These are phyloP conservation scores for Pachypsylla venusta DNA, from an alignment of 1,140 invertebrate genomes.

Conservation along the genomic window DNA sequence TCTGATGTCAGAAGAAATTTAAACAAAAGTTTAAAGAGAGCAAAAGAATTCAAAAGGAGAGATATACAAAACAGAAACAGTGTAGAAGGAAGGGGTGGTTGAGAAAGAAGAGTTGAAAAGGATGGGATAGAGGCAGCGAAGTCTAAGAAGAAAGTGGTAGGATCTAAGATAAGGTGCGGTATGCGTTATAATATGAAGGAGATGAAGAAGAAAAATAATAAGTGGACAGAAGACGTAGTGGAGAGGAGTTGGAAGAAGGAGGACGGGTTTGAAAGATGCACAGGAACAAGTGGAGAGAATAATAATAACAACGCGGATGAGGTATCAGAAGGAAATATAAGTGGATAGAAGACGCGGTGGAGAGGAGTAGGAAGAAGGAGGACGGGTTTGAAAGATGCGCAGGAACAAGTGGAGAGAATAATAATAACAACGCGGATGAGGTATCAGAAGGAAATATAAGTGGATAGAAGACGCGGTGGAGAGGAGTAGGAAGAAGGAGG, in stretches of 20 bases:
- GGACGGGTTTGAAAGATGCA: conserved; percentile 15
- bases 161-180: conserved; percentile 9
- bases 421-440: neutral
- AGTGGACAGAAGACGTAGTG: conserved; percentile 7
- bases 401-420: conserved; percentile 11
- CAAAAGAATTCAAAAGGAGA: too few species aligned
- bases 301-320: neutral
- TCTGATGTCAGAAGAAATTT: too few species aligned
- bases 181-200: neutral
- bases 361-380: conserved; percentile 16
- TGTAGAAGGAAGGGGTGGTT: neutral
- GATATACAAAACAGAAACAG: too few species aligned
- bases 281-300: conserved; percentile 18
- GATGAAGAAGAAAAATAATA: neutral
- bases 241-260: conserved; percentile 18
- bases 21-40: too few species aligned
- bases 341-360: conserved; percentile 16
- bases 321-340: conserved; percentile 8
- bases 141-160: conserved; percentile 22
- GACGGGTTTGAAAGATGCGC: conserved; percentile 24
- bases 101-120: conserved; percentile 14
- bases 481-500: conserved; percentile 23
- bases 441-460: conserved; percentile 20
- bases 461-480: conserved; percentile 23
- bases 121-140: conserved; percentile 15